Percentiles rank a stretch among this genome's conserved stretches.
These are phyloP conservation scores for Drosophila leontia DNA, from an alignment of 1,140 invertebrate species.

Conservation along the genomic window DNA sequence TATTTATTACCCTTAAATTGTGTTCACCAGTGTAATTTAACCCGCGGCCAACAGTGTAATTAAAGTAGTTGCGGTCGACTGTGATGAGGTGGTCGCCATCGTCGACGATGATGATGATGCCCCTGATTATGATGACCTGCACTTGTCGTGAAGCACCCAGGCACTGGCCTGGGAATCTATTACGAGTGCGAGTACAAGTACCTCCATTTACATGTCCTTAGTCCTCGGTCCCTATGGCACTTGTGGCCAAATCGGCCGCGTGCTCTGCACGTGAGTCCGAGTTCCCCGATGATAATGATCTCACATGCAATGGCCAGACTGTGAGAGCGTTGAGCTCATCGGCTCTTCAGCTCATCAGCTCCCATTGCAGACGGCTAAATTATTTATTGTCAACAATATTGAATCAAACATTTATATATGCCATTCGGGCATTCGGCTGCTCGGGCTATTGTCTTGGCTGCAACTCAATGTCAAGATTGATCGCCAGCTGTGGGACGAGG, in stretches of 20 bases:
- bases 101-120: constrained; percentile 45
- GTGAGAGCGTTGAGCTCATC: constrained; percentile 49
- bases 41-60: constrained; percentile 69
- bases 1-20: neutral
- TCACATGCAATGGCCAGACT: constrained; percentile 59
- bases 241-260: constrained; percentile 66
- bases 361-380: constrained; percentile 47
- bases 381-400: constrained; percentile 73
- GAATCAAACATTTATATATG: constrained; percentile 61
- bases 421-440: constrained; percentile 26
- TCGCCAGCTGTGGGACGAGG: constrained; percentile 79
- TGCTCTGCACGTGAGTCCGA: constrained; percentile 69
- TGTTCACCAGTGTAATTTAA: constrained; percentile 43
- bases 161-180: constrained; percentile 50
- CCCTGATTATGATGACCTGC: constrained; percentile 62
- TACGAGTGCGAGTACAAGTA: constrained; percentile 25
- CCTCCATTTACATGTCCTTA: constrained; percentile 36
- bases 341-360: constrained; percentile 10
- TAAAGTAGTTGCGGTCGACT: constrained; percentile 73
- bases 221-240: constrained; percentile 45
- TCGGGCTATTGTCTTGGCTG: constrained; percentile 24
- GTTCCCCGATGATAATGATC: constrained; percentile 60
- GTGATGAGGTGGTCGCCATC: constrained; percentile 27
- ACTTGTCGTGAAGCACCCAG: constrained; percentile 67
- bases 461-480: constrained; percentile 81